Evolutionary conservation across 2,888 invertebrate species (phyloP).

Genomic region (Drosophila aldrichi): DNA sequence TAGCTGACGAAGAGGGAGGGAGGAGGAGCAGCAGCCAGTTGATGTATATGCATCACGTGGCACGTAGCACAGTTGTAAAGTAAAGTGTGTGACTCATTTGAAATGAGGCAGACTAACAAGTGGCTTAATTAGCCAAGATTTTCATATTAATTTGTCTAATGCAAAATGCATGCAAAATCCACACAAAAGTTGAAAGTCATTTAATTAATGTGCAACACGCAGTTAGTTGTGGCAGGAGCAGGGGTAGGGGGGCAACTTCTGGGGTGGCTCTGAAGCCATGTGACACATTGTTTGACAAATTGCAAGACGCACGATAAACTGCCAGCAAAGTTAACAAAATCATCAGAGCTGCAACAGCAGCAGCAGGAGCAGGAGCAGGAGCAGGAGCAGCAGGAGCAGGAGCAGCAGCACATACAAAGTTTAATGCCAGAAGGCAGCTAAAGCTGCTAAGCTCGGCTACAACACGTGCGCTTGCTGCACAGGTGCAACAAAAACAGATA

Average conservation of each 20-base stretch:
- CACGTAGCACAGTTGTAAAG: slow-evolving; percentile 44
- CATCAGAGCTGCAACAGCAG: slow-evolving; percentile 63
- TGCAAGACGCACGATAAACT: slow-evolving; percentile 68
- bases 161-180: slow-evolving; percentile 55
- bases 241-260: background rate
- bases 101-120: slow-evolving; percentile 34
- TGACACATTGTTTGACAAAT: slow-evolving; percentile 82
- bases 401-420: slow-evolving; percentile 45
- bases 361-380: slow-evolving; percentile 8
- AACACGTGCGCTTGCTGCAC: slow-evolving; percentile 26
- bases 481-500: slow-evolving; percentile 18
- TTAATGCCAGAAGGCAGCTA: slow-evolving; percentile 65
- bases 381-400: background rate
- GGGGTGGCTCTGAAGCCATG: slow-evolving; percentile 47
- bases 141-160: slow-evolving; percentile 72
- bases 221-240: background rate
- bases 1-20: background rate
- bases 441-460: slow-evolving; percentile 60
- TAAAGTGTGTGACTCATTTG: slow-evolving; percentile 53
- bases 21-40: background rate
- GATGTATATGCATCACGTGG: slow-evolving; percentile 16
- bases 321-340: slow-evolving; percentile 67
- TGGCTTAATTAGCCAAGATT: slow-evolving; percentile 59
- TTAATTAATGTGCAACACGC: slow-evolving; percentile 62
- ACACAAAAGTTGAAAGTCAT: slow-evolving; percentile 65